phyloP scores from a whole-genome alignment of 2,797 vertebrate species.

The Heterohyrax brucei region DNA sequence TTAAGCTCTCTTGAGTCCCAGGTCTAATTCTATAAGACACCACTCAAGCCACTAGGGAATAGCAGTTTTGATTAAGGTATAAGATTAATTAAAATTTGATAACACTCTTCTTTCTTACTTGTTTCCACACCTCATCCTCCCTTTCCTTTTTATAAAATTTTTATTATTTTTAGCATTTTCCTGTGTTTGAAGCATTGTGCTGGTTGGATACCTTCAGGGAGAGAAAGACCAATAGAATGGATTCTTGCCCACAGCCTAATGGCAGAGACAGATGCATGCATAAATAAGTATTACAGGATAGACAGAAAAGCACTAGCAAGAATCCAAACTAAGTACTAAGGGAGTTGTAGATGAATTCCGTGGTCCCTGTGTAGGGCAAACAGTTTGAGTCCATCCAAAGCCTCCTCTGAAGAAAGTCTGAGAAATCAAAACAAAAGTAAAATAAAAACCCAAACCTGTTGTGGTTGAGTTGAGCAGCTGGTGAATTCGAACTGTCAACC shows the following conservation, averaged over 20 bases:
- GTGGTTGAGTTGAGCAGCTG: too few species aligned
- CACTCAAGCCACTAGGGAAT: constrained; percentile 48
- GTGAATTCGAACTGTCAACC: too few species aligned
- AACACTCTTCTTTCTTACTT: constrained; percentile 76
- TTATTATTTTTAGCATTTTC: constrained; percentile 47
- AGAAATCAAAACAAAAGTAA: not conserved
- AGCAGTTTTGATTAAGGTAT: not conserved
- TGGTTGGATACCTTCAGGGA: not conserved
- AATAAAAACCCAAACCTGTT: too few species aligned
- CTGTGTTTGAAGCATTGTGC: constrained; percentile 69
- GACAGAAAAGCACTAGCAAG: not conserved
- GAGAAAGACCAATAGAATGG: not conserved
- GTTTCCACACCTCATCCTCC: constrained; percentile 46
- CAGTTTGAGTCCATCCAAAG: not conserved
- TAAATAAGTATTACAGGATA: not conserved
- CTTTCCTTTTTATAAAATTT: constrained; percentile 43
- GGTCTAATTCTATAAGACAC: constrained; percentile 69
- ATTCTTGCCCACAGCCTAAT: not conserved
- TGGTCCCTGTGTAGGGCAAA: not conserved
- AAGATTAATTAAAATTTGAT: constrained; percentile 62
- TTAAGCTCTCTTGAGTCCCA: constrained; percentile 71
- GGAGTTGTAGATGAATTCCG: not conserved
- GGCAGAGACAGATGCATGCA: not conserved
- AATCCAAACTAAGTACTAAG: not conserved
- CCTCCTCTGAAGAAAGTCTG: not conserved